Base-by-base conservation (phyloP, 2,113 vertebrate genomes). In the Siniperca chuatsi region DNA sequence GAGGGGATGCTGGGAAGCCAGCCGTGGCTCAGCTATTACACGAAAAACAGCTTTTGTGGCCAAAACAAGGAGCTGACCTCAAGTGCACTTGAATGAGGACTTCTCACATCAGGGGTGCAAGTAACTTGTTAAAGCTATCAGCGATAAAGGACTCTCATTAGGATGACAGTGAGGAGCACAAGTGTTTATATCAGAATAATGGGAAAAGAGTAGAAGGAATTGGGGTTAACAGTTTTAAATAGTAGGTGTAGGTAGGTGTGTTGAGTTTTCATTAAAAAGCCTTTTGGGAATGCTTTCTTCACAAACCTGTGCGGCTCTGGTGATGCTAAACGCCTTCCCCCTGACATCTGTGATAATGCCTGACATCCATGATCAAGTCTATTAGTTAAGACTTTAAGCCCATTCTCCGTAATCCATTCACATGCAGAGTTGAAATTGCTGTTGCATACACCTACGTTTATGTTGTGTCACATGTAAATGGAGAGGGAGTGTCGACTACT, bases 301-400 rank as follows among this genome's bases (percentile, higher is more conserved):
- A 65, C 46, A 70, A 67, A 70, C 40, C 12, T 25, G 13, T 6
- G 44, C 18, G 2, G 40, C 29, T 65, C 33, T 54, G 37, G 29
- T 75, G 66, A 87, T 33, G 52, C 52, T 46, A 54, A 83, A 67
- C 85, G 44, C 70, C 40, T 21, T 44, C 35, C 18, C n/a, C 23
- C 40, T 57, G 85, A 82, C 84, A 87, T 85, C 64, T 73, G 77
- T 77, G 77, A 77, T 79, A 81, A 89, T 66, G 62, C 75, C 78
- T 37, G 67, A 85, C 88, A 85, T 90, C 79, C 79, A 83, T 6
- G 65, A 84, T 82, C 76, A 84, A 66, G 76, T 87, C 79, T 76
- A 81, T 84, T 86, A 87, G 84, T 58, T 90, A 86, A 91, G 79
- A 86, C 82, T 65, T 78, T 85, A 90, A 93, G 61, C 84, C 73